These are phyloP conservation scores for Achatina immaculata DNA, from an alignment of 1,140 invertebrate species.

Conservation along the genomic window DNA sequence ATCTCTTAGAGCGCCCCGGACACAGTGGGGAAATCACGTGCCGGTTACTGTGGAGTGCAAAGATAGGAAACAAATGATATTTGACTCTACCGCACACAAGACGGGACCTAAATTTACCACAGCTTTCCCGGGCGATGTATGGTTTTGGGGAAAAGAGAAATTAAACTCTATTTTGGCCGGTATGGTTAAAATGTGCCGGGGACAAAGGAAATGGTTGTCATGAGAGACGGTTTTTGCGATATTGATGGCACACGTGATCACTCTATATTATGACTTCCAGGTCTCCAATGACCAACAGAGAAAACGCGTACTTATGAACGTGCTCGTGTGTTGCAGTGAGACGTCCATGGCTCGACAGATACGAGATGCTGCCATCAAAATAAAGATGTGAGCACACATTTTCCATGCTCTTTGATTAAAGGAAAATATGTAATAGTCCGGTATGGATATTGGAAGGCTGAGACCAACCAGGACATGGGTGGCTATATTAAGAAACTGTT, in stretches of 20 bases:
- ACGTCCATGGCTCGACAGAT: too few species aligned
- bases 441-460: too few species aligned
- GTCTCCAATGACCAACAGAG: not conserved
- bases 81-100: constrained; percentile 15
- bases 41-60: constrained; percentile 26
- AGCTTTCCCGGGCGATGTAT: not conserved
- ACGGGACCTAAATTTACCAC: constrained; percentile 2
- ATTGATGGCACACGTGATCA: not conserved
- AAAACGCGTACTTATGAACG: not conserved
- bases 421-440: too few species aligned
- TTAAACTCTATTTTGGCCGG: constrained; percentile 10
- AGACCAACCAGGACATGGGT: too few species aligned
- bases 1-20: constrained; percentile 2
- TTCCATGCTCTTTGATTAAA: too few species aligned
- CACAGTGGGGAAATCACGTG: constrained; percentile 28
- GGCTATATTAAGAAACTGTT: too few species aligned
- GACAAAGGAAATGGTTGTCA: not conserved
- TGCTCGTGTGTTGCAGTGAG: too few species aligned
- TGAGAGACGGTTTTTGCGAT: not conserved
- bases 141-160: constrained; percentile 14
- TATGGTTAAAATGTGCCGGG: constrained; percentile 2
- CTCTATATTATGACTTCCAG: not conserved
- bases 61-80: constrained; percentile 18
- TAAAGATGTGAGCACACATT: too few species aligned
- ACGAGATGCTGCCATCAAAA: too few species aligned